Conservation (phyloP, 2,888 invertebrate species). For the Stenichneumon culpator region DNA sequence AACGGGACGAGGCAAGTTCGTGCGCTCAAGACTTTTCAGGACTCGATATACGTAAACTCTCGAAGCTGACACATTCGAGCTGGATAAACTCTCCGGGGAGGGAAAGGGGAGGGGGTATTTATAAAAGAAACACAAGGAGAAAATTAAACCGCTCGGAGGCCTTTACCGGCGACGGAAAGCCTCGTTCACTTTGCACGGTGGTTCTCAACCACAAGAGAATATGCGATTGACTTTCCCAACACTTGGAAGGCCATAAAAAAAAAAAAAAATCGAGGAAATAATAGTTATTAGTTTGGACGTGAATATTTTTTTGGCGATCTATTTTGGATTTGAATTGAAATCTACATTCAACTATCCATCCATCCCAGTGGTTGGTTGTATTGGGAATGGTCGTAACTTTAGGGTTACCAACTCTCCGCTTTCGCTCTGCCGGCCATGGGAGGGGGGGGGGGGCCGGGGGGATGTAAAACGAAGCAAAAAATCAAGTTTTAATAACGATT, state of each 20-base stretch:
- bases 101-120: too few species aligned
- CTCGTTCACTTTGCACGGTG: not conserved
- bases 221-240: not conserved
- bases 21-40: not conserved
- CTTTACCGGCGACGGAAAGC: not conserved
- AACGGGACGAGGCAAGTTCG: not conserved
- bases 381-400: not conserved
- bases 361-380: not conserved
- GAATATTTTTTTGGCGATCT: not conserved
- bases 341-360: not conserved
- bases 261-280: not conserved
- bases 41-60: not conserved
- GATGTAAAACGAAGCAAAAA: too few species aligned
- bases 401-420: too few species aligned
- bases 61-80: slow-evolving; percentile 3
- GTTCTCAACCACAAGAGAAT: slow-evolving; percentile 2
- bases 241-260: not conserved
- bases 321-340: not conserved
- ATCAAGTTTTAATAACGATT: too few species aligned
- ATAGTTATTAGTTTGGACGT: not conserved
- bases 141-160: slow-evolving; percentile 7
- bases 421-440: too few species aligned
- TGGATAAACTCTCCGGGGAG: not conserved
- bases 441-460: too few species aligned
- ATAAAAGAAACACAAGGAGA: not conserved